phyloP scores from a whole-genome alignment of 2,888 invertebrate species.

The Lasius fuliginosus region DNA sequence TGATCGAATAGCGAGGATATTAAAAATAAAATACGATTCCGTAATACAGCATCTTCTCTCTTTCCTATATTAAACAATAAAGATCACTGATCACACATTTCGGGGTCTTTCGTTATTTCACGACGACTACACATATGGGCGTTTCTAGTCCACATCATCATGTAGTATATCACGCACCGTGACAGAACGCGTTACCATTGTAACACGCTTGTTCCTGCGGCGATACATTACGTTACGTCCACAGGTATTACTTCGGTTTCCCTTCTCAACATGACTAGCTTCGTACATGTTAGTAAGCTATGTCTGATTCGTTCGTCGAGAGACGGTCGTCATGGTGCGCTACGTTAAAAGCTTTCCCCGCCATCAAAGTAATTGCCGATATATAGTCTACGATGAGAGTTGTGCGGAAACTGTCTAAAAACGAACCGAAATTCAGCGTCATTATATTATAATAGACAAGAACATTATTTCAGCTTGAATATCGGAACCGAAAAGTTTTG shows the following conservation, averaged over 20 bases:
- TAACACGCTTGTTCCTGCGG: conserved; percentile 71
- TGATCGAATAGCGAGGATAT: background rate
- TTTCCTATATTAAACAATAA: background rate
- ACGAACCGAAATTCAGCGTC: conserved; percentile 36
- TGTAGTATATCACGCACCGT: conserved; percentile 69
- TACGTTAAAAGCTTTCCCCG: conserved; percentile 83
- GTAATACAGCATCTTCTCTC: background rate
- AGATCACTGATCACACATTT: conserved; percentile 32
- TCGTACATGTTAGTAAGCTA: conserved; percentile 59
- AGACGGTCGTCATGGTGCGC: conserved; percentile 67
- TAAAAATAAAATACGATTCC: background rate
- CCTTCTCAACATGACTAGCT: conserved; percentile 67
- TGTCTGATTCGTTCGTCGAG: conserved; percentile 65
- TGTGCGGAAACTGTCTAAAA: conserved; percentile 66
- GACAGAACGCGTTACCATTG: conserved; percentile 72
- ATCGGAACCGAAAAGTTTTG: background rate
- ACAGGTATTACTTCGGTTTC: conserved; percentile 72
- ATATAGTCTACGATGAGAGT: conserved; percentile 68
- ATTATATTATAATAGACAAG: background rate
- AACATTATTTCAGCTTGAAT: conserved; percentile 6
- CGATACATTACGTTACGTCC: conserved; percentile 75
- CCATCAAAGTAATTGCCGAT: conserved; percentile 81
- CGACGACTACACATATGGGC: conserved; percentile 56
- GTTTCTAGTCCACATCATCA: conserved; percentile 66
- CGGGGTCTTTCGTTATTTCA: background rate